A percentile compares a stretch with the other conserved stretches of the same genome.
Evolutionary conservation across 2,113 vertebrate genomes (phyloP).

Genomic region (Prochilodus magdalenae): DNA sequence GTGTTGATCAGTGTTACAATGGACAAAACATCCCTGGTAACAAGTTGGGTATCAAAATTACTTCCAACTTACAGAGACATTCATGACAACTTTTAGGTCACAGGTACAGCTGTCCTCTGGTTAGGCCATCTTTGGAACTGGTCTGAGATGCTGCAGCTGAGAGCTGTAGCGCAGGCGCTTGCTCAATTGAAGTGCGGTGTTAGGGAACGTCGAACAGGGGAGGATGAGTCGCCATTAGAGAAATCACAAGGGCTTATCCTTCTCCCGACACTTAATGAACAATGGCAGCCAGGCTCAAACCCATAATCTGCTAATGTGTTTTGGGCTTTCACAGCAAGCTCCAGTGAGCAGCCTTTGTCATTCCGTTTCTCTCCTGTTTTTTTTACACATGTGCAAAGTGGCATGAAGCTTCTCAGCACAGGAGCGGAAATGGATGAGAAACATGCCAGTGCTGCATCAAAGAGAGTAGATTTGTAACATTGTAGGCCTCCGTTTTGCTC

Average conservation of each 20-base stretch:
- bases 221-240: slow-evolving; percentile 50
- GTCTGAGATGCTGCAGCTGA: background rate
- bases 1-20: too few relatives aligned
- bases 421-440: slow-evolving; percentile 30
- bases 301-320: slow-evolving; percentile 63
- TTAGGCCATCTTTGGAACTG: slow-evolving; percentile 12
- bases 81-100: background rate
- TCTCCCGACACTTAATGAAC: slow-evolving; percentile 62
- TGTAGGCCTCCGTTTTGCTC: background rate
- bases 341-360: slow-evolving; percentile 58
- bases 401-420: slow-evolving; percentile 35
- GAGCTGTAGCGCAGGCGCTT: slow-evolving; percentile 3
- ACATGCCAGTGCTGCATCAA: slow-evolving; percentile 13
- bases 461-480: slow-evolving; percentile 21
- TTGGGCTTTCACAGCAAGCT: slow-evolving; percentile 55
- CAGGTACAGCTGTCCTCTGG: too few relatives aligned
- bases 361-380: slow-evolving; percentile 17
- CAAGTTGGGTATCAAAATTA: too few relatives aligned
- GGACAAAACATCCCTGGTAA: too few relatives aligned
- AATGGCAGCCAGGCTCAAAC: slow-evolving; percentile 54
- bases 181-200: slow-evolving; percentile 1
- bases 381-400: slow-evolving; percentile 24
- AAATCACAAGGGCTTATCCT: slow-evolving; percentile 54
- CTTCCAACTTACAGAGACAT: background rate
- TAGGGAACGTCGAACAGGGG: slow-evolving; percentile 27